Evolutionary conservation across 1,140 invertebrate genomes (phyloP).

Genomic region (Medauroidea extradentata): DNA sequence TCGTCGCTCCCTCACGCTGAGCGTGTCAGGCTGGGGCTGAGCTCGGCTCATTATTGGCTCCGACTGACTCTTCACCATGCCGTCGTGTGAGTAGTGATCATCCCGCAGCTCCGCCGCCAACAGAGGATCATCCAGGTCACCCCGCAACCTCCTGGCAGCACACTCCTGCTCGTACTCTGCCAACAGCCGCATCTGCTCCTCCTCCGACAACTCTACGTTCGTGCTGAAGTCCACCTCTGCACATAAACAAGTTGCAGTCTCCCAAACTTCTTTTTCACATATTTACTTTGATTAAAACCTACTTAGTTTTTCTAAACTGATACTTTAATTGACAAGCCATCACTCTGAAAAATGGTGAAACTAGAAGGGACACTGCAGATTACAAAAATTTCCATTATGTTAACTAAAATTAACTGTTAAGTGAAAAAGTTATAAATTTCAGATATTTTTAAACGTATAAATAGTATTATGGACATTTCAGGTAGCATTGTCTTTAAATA

Average conservation of each 20-base stretch:
- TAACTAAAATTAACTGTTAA: no score
- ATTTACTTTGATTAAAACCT: not conserved
- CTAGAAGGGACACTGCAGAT: no score
- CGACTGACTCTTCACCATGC: no score
- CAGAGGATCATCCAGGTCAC: not conserved
- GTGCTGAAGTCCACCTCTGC: constrained; percentile 5
- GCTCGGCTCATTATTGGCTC: not conserved
- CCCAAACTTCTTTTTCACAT: no score
- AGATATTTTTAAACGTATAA: no score
- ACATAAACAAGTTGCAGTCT: not conserved
- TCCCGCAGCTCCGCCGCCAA: not conserved
- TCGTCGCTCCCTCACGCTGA: not conserved
- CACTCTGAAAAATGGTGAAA: no score
- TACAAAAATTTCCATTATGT: no score
- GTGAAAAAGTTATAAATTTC: no score
- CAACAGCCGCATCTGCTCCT: constrained; percentile 14
- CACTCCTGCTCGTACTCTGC: constrained; percentile 14
- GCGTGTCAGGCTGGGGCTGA: not conserved
- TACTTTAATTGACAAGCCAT: no score
- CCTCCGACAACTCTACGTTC: constrained; percentile 12
- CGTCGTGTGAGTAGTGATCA: constrained; percentile 5
- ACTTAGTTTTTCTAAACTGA: not conserved
- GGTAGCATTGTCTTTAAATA: no score
- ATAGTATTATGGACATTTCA: no score
- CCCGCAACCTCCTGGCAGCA: constrained; percentile 1